Conservation (phyloP, 2,113 vertebrate species). For the Sander lucioperca region DNA sequence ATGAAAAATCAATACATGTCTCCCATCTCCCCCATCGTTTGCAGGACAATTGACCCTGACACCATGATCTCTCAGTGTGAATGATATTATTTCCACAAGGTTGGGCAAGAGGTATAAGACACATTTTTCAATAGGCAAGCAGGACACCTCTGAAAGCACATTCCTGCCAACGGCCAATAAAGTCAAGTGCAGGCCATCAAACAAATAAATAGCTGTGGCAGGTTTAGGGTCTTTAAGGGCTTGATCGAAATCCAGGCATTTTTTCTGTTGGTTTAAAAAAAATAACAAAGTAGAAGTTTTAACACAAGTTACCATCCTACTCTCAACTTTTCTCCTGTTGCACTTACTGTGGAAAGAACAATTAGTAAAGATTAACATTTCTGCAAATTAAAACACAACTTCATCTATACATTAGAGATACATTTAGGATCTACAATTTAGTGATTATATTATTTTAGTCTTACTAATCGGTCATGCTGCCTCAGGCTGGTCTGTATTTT, state of each 20-base stretch:
- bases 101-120: conserved; percentile 75
- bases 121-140: conserved; percentile 76
- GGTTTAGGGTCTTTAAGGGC: conserved; percentile 55
- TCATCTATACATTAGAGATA: not conserved
- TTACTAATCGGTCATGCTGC: not conserved
- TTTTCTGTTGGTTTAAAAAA: conserved; percentile 22
- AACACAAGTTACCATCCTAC: not conserved
- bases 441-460: conserved; percentile 4
- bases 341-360: not conserved
- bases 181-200: conserved; percentile 75
- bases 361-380: not conserved
- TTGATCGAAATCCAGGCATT: conserved; percentile 19
- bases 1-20: conserved; percentile 87
- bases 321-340: too few species aligned
- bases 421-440: not conserved
- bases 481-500: not conserved
- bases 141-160: conserved; percentile 67
- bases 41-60: conserved; percentile 84
- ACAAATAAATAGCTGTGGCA: conserved; percentile 58
- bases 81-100: conserved; percentile 83
- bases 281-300: conserved; percentile 18
- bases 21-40: conserved; percentile 76
- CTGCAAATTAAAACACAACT: not conserved
- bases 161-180: conserved; percentile 72
- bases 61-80: conserved; percentile 83